Evolutionary conservation across 2,113 vertebrate genomes (phyloP).

Genomic region (Limnothrissa miodon): DNA sequence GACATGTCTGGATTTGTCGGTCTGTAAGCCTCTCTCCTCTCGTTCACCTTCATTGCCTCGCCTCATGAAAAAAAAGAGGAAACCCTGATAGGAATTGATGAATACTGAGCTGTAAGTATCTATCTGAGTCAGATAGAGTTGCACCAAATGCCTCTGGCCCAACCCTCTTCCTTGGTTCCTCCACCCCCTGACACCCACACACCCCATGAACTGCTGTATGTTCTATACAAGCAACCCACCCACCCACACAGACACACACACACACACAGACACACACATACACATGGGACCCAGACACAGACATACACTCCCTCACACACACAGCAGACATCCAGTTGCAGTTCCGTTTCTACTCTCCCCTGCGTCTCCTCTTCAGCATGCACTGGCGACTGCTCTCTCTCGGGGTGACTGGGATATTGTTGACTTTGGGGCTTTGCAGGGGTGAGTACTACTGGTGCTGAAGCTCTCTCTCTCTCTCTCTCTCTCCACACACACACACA

Average conservation of each 20-base stretch:
- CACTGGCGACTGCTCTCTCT: conserved; percentile 40
- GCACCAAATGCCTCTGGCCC: background rate
- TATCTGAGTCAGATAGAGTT: conserved; percentile 13
- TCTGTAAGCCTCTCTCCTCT: background rate
- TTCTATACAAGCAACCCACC: background rate
- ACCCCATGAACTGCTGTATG: background rate
- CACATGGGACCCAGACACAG: too few relatives aligned
- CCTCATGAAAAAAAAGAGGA: background rate
- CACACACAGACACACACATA: background rate
- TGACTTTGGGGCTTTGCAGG: conserved; percentile 37
- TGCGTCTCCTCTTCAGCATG: conserved; percentile 41
- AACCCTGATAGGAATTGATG: background rate
- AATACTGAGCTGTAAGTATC: background rate
- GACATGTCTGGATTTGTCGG: conserved; percentile 36
- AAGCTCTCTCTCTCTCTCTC: background rate
- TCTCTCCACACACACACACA: background rate
- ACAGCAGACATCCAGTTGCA: background rate
- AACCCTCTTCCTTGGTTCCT: background rate
- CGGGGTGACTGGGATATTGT: conserved; percentile 38
- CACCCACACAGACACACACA: background rate
- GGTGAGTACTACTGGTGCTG: conserved; percentile 47
- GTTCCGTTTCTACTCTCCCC: conserved; percentile 13
- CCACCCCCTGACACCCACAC: conserved; percentile 23
- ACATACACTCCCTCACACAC: background rate
- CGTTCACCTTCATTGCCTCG: background rate